Conservation (phyloP, 1,140 invertebrate species). For the Andrena cerasifolii region DNA sequence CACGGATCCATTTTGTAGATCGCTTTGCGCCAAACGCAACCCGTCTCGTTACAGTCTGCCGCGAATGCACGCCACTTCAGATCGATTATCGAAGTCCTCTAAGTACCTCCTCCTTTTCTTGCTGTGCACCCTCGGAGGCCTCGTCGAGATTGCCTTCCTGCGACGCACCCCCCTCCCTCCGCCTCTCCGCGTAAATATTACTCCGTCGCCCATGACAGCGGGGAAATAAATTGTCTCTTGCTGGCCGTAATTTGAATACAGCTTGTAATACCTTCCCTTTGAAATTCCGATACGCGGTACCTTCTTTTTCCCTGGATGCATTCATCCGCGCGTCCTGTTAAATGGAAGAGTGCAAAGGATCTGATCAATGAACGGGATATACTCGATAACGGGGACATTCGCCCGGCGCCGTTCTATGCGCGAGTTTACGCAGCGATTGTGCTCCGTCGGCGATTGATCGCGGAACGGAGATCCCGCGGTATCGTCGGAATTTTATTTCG, state of each 20-base stretch:
- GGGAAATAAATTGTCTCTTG: constrained; percentile 23
- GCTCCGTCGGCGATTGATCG: background rate
- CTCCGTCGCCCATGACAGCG: background rate
- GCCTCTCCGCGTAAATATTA: constrained; percentile 38
- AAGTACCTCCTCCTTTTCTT: constrained; percentile 45
- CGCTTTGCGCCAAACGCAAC: background rate
- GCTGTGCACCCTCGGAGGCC: constrained; percentile 4
- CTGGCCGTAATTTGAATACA: background rate
- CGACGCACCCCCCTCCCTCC: background rate
- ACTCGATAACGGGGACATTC: too few relatives aligned
- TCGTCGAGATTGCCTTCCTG: constrained; percentile 32
- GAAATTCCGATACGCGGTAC: background rate
- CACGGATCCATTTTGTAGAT: constrained; percentile 13
- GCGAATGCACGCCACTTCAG: constrained; percentile 26
- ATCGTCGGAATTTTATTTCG: constrained; percentile 23
- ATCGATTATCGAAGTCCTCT: constrained; percentile 58
- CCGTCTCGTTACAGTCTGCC: background rate
- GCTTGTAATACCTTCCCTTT: background rate
- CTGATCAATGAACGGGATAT: too few relatives aligned
- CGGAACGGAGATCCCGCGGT: background rate
- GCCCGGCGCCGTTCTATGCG: too few relatives aligned
- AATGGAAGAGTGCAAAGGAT: too few relatives aligned
- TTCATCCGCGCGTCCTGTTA: too few relatives aligned
- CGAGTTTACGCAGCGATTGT: too few relatives aligned
- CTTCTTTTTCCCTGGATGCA: too few relatives aligned